These are phyloP conservation scores for Acleris literana DNA, from an alignment of 2,888 invertebrate species.

Conservation along the genomic window DNA sequence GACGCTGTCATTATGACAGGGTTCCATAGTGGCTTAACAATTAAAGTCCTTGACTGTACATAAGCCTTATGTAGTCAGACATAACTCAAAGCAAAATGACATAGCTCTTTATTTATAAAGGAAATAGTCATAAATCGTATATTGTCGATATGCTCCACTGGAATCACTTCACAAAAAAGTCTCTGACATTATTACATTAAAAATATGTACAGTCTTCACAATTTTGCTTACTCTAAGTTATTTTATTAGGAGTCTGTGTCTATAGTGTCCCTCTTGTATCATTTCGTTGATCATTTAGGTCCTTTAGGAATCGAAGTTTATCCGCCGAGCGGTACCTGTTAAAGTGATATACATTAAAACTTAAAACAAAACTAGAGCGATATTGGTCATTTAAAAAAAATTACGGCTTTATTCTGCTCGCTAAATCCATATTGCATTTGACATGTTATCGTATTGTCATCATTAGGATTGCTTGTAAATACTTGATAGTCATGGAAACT, in stretches of 20 bases:
- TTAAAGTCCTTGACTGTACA: no score
- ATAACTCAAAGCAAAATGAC: conserved; percentile 15
- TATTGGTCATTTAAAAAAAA: no score
- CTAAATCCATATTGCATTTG: no score
- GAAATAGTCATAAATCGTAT: conserved; percentile 47
- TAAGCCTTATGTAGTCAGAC: conserved; percentile 14
- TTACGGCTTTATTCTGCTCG: no score
- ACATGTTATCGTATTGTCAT: no score
- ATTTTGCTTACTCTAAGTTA: conserved; percentile 53
- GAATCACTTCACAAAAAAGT: conserved; percentile 60
- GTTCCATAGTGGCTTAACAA: no score
- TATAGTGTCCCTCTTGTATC: conserved; percentile 67
- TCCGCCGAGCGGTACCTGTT: conserved; percentile 63
- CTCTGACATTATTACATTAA: conserved; percentile 57
- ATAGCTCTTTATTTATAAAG: conserved; percentile 28
- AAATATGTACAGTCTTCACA: conserved; percentile 78
- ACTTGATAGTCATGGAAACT: no score
- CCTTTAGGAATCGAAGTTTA: conserved; percentile 56
- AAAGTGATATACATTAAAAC: conserved; percentile 31
- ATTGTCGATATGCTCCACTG: conserved; percentile 81
- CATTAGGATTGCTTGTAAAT: no score
- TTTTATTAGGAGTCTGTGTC: conserved; percentile 43
- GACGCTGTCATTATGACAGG: no score
- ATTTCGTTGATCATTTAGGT: conserved; percentile 61
- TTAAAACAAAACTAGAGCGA: no score